A percentile compares a stretch with the other conserved stretches of the same genome.
Evolutionary conservation across 2,888 invertebrate genomes (phyloP).

Genomic region (Tenthredo notha): DNA sequence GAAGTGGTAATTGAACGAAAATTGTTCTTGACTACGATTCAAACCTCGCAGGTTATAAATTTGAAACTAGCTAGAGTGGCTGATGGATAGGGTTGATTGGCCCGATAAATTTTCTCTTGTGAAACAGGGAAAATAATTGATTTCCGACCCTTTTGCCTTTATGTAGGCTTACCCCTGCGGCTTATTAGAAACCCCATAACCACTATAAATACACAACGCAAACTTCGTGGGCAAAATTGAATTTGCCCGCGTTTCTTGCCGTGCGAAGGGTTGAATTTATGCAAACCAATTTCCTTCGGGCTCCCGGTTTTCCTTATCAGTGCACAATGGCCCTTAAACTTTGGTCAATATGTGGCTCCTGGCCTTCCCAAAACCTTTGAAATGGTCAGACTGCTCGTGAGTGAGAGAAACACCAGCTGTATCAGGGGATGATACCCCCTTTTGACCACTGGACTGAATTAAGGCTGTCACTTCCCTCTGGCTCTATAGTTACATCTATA

Average conservation of each 20-base stretch:
- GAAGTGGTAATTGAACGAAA: constrained; percentile 37
- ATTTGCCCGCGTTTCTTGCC: constrained; percentile 48
- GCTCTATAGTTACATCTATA: neutral
- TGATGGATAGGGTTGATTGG: constrained; percentile 7
- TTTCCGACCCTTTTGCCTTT: constrained; percentile 38
- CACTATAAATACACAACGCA: constrained; percentile 35
- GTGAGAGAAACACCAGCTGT: constrained; percentile 24
- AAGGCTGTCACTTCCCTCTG: constrained; percentile 1
- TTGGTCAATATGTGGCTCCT: constrained; percentile 48
- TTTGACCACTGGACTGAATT: neutral
- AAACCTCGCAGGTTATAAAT: constrained; percentile 20
- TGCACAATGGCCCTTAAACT: constrained; percentile 49
- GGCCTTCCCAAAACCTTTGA: constrained; percentile 35
- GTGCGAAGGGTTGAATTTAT: constrained; percentile 52
- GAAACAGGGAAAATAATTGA: constrained; percentile 25
- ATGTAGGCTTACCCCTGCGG: constrained; percentile 22
- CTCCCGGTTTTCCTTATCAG: constrained; percentile 48
- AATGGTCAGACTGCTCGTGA: constrained; percentile 5
- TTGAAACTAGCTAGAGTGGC: constrained; percentile 7
- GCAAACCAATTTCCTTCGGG: constrained; percentile 52
- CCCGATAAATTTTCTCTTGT: constrained; percentile 23
- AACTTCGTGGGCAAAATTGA: constrained; percentile 48
- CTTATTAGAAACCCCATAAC: constrained; percentile 46
- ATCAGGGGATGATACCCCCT: constrained; percentile 30
- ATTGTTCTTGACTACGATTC: constrained; percentile 43